Base-by-base conservation (phyloP, 2,888 invertebrate species). In the Periphyllus acericola region DNA sequence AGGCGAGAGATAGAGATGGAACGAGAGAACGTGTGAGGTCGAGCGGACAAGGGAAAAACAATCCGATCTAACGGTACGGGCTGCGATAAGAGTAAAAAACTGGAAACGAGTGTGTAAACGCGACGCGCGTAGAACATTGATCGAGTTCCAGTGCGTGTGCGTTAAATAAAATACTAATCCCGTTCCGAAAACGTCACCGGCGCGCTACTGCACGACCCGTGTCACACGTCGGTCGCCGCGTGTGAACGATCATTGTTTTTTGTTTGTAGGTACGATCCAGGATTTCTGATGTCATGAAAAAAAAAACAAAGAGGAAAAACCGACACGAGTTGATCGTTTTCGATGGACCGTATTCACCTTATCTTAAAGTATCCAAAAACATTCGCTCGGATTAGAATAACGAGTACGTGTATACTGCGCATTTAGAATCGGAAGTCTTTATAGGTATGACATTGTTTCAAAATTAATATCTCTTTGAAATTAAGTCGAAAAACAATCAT, bases 11-110 rank as follows among this genome's bases (percentile, higher is more conserved):
- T 5, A 46, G 46, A 46, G 46, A 11, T 2, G 14, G 14, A 36
- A 36, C 6, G 46, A 14, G 46, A 46, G 46, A 46, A 46, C 14
- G 46, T 6, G 46, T 46, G 46, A 46, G 46, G 46, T 46, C 46
- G 55, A 11, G 32, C 25, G n/a, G 25, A 32, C 25, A 25, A 29
- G 80, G 36, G 66, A 80, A 19, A 60, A 80, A 80, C 19, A 14
- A 66, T 80, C 66, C 80, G 40, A 60, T 40, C 40, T 80, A 80
- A 80, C 80, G 80, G 80, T 80, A 79, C 32, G 66, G 6, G n/a
- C 25, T 19, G 60, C 80, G 80, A 80, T 80, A 25, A 60, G 60
- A 80, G 66, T 21, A 66, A 46, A 66, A 46, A 46, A 80, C 66
- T 80, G 80, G 80, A 80, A 80, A 66, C 25, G 3, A 6, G 36